Percentiles rank a stretch among this genome's conserved stretches.
Conservation (phyloP, 2,113 vertebrate genomes). For the Perca schrenkii region DNA sequence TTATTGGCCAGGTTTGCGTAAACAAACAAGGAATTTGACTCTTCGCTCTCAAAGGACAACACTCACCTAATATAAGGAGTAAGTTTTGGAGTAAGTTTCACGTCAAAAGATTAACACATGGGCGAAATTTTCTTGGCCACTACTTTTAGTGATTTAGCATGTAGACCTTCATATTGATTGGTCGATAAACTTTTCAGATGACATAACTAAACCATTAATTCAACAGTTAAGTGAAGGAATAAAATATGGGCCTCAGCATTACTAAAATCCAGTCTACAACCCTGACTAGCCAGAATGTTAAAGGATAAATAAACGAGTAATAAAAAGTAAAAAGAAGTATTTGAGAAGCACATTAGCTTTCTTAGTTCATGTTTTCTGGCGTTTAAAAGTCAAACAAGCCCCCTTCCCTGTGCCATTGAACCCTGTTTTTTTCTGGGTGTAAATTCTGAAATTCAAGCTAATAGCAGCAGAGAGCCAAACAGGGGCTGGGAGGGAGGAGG, state of each 20-base stretch:
- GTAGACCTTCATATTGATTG: not conserved
- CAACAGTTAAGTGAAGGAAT: not conserved
- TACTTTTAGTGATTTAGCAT: not conserved
- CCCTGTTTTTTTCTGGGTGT: slow-evolving; percentile 36
- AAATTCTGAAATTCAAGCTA: slow-evolving; percentile 33
- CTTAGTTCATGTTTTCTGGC: not conserved
- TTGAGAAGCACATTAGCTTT: too few species aligned
- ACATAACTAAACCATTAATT: not conserved
- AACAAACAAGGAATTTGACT: too few species aligned
- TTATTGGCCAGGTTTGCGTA: too few species aligned
- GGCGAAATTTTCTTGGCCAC: not conserved
- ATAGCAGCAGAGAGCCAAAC: slow-evolving; percentile 32
- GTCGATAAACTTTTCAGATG: not conserved
- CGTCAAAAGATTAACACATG: not conserved
- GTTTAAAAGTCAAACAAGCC: not conserved
- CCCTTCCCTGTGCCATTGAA: not conserved
- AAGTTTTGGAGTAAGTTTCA: not conserved
- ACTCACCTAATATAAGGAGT: too few species aligned
- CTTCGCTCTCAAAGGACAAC: too few species aligned
- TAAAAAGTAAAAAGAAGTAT: not conserved
- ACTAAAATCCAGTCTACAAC: not conserved
- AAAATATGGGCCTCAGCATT: not conserved
- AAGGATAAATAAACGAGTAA: not conserved
- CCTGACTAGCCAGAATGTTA: not conserved
- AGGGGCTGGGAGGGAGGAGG: slow-evolving; percentile 33